Conservation (phyloP, 2,113 vertebrate species). For the Hystrix cristata region DNA sequence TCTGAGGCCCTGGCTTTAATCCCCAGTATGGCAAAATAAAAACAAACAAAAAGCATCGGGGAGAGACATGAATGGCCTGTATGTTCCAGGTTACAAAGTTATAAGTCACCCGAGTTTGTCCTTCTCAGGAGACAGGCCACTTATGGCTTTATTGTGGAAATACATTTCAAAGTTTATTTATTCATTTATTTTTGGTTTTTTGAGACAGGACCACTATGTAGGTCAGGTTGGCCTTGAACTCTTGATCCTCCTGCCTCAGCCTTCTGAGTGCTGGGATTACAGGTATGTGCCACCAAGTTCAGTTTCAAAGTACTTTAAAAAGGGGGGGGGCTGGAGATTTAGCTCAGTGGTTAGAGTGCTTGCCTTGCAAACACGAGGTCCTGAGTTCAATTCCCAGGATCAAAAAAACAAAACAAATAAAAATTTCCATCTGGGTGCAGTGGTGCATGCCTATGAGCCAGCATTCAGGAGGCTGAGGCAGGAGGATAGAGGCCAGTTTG, state of each 20-base stretch:
- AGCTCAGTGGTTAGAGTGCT: too few species aligned
- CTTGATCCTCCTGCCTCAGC: neutral
- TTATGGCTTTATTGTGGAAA: conserved; percentile 46
- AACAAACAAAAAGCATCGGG: neutral
- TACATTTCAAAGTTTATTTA: neutral
- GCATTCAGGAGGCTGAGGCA: neutral
- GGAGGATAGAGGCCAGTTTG: neutral
- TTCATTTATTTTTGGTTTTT: neutral
- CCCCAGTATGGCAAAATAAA: neutral
- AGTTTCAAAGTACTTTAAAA: neutral
- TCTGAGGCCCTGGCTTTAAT: neutral
- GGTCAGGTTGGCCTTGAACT: neutral
- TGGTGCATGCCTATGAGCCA: neutral
- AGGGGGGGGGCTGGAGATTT: neutral
- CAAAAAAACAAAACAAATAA: neutral
- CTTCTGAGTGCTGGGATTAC: neutral
- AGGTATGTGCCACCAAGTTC: neutral
- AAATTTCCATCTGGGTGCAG: neutral
- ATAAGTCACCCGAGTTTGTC: conserved; percentile 19
- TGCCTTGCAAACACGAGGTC: too few species aligned
- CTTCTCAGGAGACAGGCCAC: neutral
- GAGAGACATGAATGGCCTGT: neutral
- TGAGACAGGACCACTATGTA: neutral
- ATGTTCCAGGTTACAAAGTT: neutral
- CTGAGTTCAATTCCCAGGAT: too few species aligned